Evolutionary conservation across 2,797 vertebrate species (phyloP).

Genomic region (Paramormyrops hopkinsi): DNA sequence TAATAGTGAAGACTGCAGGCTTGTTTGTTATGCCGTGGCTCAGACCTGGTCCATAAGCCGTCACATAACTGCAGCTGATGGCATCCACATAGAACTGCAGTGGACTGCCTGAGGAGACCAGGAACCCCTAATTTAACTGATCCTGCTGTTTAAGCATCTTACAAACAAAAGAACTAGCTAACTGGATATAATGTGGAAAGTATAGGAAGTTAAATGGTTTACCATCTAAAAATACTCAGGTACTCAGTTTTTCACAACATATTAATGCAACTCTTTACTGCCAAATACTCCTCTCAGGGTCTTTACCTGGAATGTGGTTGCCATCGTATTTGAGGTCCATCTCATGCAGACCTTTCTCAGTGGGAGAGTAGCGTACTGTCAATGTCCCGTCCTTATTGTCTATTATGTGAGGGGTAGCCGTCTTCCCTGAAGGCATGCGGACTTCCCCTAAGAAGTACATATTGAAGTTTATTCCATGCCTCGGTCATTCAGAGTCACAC

Average conservation of each 20-base stretch:
- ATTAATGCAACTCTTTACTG: not conserved
- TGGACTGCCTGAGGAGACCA: slow-evolving; percentile 71
- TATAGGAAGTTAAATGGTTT: not conserved
- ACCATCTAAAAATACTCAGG: not conserved
- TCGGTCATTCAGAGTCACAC: not conserved
- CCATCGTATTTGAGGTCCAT: slow-evolving; percentile 97
- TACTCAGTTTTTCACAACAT: not conserved
- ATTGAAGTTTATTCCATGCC: not conserved
- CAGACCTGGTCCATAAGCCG: slow-evolving; percentile 85
- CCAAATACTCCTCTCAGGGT: not conserved
- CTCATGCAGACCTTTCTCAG: slow-evolving; percentile 86
- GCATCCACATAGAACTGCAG: slow-evolving; percentile 92
- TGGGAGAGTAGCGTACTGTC: slow-evolving; percentile 85
- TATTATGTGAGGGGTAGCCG: slow-evolving; percentile 75
- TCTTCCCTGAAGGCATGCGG: slow-evolving; percentile 91
- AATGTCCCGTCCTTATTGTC: slow-evolving; percentile 95
- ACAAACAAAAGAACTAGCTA: not conserved
- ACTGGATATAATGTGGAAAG: not conserved
- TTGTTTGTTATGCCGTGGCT: slow-evolving; percentile 94
- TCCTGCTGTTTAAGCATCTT: not conserved
- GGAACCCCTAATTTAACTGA: slow-evolving; percentile 1
- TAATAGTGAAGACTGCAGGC: slow-evolving; percentile 83
- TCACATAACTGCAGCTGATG: slow-evolving; percentile 82
- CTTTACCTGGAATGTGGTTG: slow-evolving; percentile 90
- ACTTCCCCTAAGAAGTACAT: slow-evolving; percentile 74